phyloP scores from a whole-genome alignment of 2,797 vertebrate genomes.

The Peromyscus attwateri region DNA sequence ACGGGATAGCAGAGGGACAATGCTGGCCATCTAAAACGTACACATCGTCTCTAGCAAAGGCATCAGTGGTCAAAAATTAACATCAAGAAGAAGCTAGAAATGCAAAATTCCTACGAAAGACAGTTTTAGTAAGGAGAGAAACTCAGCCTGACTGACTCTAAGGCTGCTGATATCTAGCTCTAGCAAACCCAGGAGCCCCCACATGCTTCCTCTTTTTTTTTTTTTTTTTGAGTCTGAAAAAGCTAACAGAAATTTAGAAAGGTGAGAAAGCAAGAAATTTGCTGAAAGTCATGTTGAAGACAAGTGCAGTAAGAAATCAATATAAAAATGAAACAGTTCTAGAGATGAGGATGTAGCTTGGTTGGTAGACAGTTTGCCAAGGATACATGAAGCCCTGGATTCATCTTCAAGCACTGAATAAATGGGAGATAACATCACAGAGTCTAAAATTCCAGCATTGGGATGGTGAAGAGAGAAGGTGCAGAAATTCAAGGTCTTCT shows the following conservation, averaged over 20 bases:
- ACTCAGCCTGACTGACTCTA: not conserved
- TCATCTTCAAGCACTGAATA: not conserved
- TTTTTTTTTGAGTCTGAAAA: constrained; percentile 3
- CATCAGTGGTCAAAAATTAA: not conserved
- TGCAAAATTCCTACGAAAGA: not conserved
- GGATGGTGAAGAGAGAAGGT: not conserved
- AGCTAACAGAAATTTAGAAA: constrained; percentile 9
- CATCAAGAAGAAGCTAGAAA: not conserved
- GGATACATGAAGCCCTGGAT: not conserved
- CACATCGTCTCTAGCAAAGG: constrained; percentile 26
- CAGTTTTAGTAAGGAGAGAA: not conserved
- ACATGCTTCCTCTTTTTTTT: not conserved
- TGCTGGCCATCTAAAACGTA: not conserved
- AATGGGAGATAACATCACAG: no score
- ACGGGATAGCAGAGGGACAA: not conserved
- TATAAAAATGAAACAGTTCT: constrained; percentile 30
- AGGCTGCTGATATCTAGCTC: not conserved
- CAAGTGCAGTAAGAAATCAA: constrained; percentile 6
- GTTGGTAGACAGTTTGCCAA: not conserved
- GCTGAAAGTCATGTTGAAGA: not conserved
- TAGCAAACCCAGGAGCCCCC: not conserved
- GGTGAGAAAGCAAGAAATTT: constrained; percentile 4
- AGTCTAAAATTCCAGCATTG: not conserved
- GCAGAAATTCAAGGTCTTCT: not conserved
- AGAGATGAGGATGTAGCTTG: not conserved